Conservation (phyloP, 2,888 invertebrate genomes). For the Agrochola lota region DNA sequence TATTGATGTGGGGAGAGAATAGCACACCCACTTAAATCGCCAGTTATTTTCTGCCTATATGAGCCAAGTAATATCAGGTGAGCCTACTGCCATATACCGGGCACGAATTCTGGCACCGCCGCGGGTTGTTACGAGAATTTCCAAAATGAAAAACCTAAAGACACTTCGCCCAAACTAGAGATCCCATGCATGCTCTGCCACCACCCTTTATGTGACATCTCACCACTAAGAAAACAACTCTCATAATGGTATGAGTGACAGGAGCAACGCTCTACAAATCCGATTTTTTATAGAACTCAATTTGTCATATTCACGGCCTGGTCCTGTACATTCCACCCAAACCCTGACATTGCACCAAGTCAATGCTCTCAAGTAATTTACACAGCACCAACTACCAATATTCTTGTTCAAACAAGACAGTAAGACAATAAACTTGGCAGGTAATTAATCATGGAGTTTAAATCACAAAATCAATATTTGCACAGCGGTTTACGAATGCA, state of each 20-base stretch:
- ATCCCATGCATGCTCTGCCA: too few species aligned
- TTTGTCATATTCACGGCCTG: neutral
- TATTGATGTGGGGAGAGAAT: neutral
- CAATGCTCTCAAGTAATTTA: slow-evolving; percentile 48
- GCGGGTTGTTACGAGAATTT: neutral
- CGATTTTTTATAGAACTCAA: neutral
- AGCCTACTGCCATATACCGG: neutral
- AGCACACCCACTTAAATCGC: neutral
- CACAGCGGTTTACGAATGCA: slow-evolving; percentile 63
- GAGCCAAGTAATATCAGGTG: too few species aligned
- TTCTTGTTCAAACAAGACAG: slow-evolving; percentile 51
- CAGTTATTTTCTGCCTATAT: neutral
- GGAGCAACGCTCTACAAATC: neutral
- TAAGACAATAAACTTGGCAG: slow-evolving; percentile 76
- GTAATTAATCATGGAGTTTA: slow-evolving; percentile 77
- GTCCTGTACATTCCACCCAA: too few species aligned
- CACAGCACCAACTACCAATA: slow-evolving; percentile 44
- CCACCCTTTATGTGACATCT: neutral
- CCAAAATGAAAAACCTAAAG: neutral
- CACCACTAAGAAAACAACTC: neutral
- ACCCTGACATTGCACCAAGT: slow-evolving; percentile 6
- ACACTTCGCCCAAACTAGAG: neutral
- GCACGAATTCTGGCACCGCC: too few species aligned
- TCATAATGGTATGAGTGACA: too few species aligned
- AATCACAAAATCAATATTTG: slow-evolving; percentile 79